Base-by-base conservation (phyloP, 2,888 invertebrate genomes). In the Tachina grossa region DNA sequence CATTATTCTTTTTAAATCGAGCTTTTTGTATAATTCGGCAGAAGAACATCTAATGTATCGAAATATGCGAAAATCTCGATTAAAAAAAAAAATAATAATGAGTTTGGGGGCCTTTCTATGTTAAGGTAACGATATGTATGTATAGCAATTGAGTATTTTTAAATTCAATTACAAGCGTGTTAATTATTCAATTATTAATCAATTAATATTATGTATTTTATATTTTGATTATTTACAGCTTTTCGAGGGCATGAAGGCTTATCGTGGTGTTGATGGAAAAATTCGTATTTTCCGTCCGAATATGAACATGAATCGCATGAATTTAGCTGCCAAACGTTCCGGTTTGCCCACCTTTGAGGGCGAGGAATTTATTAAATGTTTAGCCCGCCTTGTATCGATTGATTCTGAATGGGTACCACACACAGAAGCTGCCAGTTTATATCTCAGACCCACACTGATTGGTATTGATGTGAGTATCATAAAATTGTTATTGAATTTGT, bases 401-500 rank as follows among this genome's bases (percentile, higher is more conserved):
- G 99, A 99, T 92, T 96, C 97, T 90, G 98, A 98, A 93, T 99
- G 99, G 99, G 98, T 99, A 10, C 99, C 99, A 9, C 96, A 97
- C 92, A 95, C 96, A 11, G 96, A 96, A 90, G 94, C 96, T 53
- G 96, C 97, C 89, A 98, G 98, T 89, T 94, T 99, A 53, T 99
- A 99, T 92, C 96, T 99, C 88, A 94, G 99, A 89, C 99, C 99
- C 43, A 98, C 99, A 11, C 93, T 98, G 75, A 99, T 99, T 90
- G 99, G 97, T 84, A 98, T 97, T 83, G 99, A 99, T 94, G 99
- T 99, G 93, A 95, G 96, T 94, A 88, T 59, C 39, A 45, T 1
- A 39, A n/a, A 39, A 31, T 22, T 22, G 1, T 22, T 22, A n/a
- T n/a, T n/a, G n/a, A n/a, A n/a, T n/a, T n/a, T n/a, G n/a, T n/a